Base-by-base conservation (phyloP, 2,797 vertebrate genomes). In the Cirrhinus mrigala region DNA sequence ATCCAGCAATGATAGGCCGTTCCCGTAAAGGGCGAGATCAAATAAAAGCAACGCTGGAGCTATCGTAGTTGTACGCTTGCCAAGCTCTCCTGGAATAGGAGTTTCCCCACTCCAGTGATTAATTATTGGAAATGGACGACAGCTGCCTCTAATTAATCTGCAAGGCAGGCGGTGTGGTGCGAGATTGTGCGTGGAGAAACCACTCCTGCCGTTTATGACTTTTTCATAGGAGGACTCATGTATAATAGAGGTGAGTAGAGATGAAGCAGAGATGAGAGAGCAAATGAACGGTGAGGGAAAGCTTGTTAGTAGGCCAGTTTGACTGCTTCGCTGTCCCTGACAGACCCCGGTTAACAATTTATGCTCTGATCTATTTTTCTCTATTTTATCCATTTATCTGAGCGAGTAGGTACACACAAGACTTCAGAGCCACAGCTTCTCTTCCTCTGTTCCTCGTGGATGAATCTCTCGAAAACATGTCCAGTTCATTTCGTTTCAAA, bases 131-230 rank as follows among this genome's bases (percentile, higher is more conserved):
- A 91, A 89, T 88, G 83, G 86, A 85, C 70, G 87, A 81, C 87
- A 89, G 85, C 85, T 91, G 90, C 85, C 81, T 66, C 85, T 86
- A 91, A 91, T 91, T 90, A 90, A 86, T 86, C 89, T 78, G 66
- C 70, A 62, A 78, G 82, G 73, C 79, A 73, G 79, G 69, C 76
- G 29, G 79, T 50, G 74, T 79, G 79, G 71, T 84, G 68, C 83
- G 71, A 79, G 86, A 81, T 87, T 71, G 24, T 76, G 20, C 10
- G 20, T 48, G 22, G 22, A 69, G 76, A 87, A 64, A 84, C 37
- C 44, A 56, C 52, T 86, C 70, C 84, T 79, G 74, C 56, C 79
- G 79, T 89, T 87, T 90, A 82, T 84, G 85, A 89, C 85, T 89
- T 87, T 87, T 90, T 88, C 73, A 88, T 87, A 83, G 52, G 80